Evolutionary conservation across 2,888 invertebrate species (phyloP).

Genomic region (Coelinius sp.): DNA sequence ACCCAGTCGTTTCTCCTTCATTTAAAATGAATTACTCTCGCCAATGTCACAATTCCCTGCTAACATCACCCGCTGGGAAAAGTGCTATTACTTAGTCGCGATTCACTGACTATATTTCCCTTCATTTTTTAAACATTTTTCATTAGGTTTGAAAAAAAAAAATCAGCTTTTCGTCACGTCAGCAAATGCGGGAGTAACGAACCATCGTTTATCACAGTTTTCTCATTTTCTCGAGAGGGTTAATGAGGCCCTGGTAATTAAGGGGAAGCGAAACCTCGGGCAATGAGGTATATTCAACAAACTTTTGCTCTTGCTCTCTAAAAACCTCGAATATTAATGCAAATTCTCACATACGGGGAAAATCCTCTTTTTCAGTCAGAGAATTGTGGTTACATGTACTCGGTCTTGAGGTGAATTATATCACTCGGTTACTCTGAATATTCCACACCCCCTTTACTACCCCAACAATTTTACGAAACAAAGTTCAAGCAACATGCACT

Average conservation of each 20-base stretch:
- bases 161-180: constrained; percentile 29
- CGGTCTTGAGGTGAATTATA: constrained; percentile 4
- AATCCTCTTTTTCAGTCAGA: background rate
- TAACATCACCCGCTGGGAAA: background rate
- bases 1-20: constrained; percentile 12
- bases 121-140: constrained; percentile 2
- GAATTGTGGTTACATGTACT: constrained; percentile 7
- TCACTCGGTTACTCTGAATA: background rate
- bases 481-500: background rate
- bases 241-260: constrained; percentile 39
- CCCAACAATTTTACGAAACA: background rate
- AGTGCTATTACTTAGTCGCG: constrained; percentile 21
- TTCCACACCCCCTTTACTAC: background rate
- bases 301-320: background rate
- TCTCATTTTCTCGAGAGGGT: constrained; percentile 17
- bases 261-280: background rate
- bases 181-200: constrained; percentile 34
- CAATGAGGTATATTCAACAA: constrained; percentile 9
- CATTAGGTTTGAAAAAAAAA: background rate
- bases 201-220: constrained; percentile 25
- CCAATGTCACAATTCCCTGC: constrained; percentile 31
- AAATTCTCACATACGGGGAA: constrained; percentile 1
- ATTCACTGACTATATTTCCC: background rate
- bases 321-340: background rate
- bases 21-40: constrained; percentile 32